These are phyloP conservation scores for Prolemur simus DNA, from an alignment of 2,113 vertebrate species.

Conservation along the genomic window DNA sequence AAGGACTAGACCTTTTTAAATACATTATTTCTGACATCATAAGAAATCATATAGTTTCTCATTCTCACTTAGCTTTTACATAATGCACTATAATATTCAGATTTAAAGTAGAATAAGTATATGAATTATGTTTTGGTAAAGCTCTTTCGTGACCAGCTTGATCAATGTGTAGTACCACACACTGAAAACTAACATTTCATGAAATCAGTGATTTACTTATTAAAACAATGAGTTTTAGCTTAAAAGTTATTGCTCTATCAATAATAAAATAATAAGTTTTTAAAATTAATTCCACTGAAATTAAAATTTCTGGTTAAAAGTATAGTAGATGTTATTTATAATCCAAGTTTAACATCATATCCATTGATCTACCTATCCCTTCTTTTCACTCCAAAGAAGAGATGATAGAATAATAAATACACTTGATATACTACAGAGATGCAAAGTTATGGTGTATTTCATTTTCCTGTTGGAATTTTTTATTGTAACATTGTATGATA, in stretches of 20 bases:
- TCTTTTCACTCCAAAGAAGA: constrained; percentile 60
- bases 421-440: not conserved
- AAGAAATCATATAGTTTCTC: constrained; percentile 48
- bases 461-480: constrained; percentile 63
- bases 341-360: constrained; percentile 50
- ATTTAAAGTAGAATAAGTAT: constrained; percentile 33
- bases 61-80: constrained; percentile 3
- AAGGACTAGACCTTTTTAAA: constrained; percentile 40
- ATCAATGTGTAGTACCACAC: not conserved
- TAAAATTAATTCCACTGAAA: constrained; percentile 51
- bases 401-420: constrained; percentile 48
- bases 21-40: constrained; percentile 19
- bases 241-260: constrained; percentile 58
- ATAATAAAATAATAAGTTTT: constrained; percentile 50
- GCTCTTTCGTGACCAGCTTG: constrained; percentile 33
- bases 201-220: constrained; percentile 26
- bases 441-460: constrained; percentile 44
- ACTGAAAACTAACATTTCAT: constrained; percentile 1
- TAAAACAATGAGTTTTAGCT: constrained; percentile 55
- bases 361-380: not conserved
- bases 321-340: constrained; percentile 42
- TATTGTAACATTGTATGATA: constrained; percentile 74
- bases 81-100: constrained; percentile 31
- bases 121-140: constrained; percentile 37
- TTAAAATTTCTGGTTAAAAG: constrained; percentile 54